Evolutionary conservation across 2,113 vertebrate species (phyloP), one percentile per base, ranked within the genome.

Genomic region (Pedionomus torquatus): DNA sequence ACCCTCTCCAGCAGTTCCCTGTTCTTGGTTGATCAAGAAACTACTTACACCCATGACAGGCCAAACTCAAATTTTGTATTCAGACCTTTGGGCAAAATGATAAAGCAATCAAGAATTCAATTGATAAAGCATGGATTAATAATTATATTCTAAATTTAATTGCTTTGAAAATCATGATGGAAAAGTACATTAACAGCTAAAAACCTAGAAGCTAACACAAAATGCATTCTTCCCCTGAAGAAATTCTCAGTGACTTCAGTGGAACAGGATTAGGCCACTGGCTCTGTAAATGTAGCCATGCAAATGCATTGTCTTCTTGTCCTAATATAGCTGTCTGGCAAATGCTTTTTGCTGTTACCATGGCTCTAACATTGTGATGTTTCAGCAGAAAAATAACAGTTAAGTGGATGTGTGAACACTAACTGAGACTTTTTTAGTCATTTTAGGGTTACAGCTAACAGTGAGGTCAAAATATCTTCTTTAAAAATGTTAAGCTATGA

Each of bases 301-400:
- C 25, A 95, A 93, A 89, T 19, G 28, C 24, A 87, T 26, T 95
- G 89, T 91, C 37, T 95, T 28, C 72, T 76, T 89, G 31, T 46
- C 84, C 69, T 79, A 91, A 89, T 75, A 68, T 7, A 93, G 48
- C 54, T 74, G 81, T 77, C 92, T 93, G 66, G 54, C 61, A 95
- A 93, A 87, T 82, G 89, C 13, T 41, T 91, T 84, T 54, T 83
- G 20, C 49, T 87, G 77, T 85, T 97, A 91, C 91, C 74, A 89
- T 84, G 70, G 72, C 57, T 95, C 31, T 81, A 95, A 66, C 33
- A 61, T 89, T 82, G 74, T 92, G 69, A 94, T 43, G 41, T 66
- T 95, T 95, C 87, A 95, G 91, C 77, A 95, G 70, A 87, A 95
- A 96, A 95, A 61, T 52, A 87, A 81, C 39, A 77, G 65, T 46